Evolutionary conservation across 2,113 vertebrate species (phyloP), one percentile per base, ranked within the genome.

Genomic region (Pterocles gutturalis): DNA sequence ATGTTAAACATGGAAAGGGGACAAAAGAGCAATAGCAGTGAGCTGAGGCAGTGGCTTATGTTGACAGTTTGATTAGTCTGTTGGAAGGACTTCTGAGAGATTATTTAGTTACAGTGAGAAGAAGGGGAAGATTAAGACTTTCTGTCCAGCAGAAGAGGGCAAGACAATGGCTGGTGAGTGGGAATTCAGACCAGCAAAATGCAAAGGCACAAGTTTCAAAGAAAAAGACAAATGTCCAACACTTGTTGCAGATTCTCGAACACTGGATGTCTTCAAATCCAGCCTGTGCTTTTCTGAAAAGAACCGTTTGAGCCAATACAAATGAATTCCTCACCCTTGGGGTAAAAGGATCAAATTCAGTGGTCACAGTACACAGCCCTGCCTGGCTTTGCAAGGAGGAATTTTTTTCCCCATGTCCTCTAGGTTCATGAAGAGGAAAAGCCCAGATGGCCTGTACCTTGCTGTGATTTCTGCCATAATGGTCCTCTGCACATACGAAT

Each of bases 51-150:
- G 80, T 95, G 93, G 93, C 96, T 97, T 94, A 71, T 64, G 95
- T 67, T 97, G 96, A 94, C 96, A 97, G 93, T 96, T 97, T 96
- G 96, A 96, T 96, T 91, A 90, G 94, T 96, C 94, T 96, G 93
- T 96, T 97, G 96, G 91, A 95, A 92, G 92, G 95, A 11, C 95
- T 97, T 94, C 89, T 97, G 94, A 96, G 95, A 96, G 96, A 87
- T 96, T 95, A 84, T 94, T 89, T 29, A 95, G 77, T 82, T 96
- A 91, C 94, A 97, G 94, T 96, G 95, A 51, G 95, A 77, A 95
- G 80, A 92, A 80, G 83, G 89, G 83, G 93, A 94, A 96, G 96
- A 97, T 97, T 96, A 97, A 96, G 96, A 96, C 96, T 91, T 96
- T 89, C 46, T 91, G 91, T 58, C 67, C 86, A 78, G 91, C 86